A percentile compares a stretch with the other conserved stretches of the same genome.
Evolutionary conservation across 1,140 invertebrate genomes (phyloP).

Genomic region (Aplysia californica): DNA sequence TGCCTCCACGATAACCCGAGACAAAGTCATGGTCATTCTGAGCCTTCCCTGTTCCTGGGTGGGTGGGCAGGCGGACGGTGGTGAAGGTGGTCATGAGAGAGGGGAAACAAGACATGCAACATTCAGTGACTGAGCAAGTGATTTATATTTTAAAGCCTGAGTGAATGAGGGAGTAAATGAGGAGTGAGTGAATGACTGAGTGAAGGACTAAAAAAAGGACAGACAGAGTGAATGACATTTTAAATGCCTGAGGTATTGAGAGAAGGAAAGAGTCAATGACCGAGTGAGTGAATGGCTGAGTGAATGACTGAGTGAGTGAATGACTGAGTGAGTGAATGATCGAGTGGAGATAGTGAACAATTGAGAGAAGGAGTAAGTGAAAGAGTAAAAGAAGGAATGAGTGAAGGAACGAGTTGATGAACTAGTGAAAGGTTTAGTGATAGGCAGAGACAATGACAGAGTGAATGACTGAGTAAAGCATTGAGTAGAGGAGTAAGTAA

Average conservation of each 20-base stretch:
- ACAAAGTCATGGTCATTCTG: constrained; percentile 21
- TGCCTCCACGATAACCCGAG: not conserved
- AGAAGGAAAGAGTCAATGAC: not conserved
- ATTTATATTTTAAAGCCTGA: not conserved
- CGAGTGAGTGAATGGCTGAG: not conserved
- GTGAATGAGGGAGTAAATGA: not conserved
- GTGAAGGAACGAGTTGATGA: not conserved
- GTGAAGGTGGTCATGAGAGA: not conserved
- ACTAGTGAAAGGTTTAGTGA: not conserved
- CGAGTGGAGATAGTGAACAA: no score
- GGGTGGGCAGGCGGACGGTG: no score
- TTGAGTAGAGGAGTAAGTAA: not conserved
- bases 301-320: not conserved
- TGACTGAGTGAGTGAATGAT: not conserved
- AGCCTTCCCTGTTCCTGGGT: not conserved
- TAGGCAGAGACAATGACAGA: not conserved
- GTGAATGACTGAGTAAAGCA: not conserved
- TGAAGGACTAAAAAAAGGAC: not conserved
- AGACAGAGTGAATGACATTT: no score
- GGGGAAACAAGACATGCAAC: not conserved
- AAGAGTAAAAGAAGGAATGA: not conserved
- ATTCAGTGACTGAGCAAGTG: not conserved
- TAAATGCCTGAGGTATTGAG: not conserved
- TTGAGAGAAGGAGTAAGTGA: not conserved
- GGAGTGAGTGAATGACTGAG: not conserved